Base-by-base conservation (phyloP, 2,113 vertebrate genomes). In the Alectura lathami region DNA sequence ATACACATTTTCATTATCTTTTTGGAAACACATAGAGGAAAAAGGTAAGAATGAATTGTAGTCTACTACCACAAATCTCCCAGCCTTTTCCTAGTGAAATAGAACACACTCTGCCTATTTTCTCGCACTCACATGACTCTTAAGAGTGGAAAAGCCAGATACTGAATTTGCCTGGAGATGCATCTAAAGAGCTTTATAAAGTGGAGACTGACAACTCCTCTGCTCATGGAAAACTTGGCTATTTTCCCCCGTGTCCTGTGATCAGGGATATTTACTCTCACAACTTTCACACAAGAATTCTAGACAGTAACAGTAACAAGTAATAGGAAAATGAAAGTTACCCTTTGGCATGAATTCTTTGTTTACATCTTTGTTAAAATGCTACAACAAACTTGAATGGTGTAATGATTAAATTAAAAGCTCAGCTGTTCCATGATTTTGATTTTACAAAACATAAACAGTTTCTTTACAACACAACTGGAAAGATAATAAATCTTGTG, bases 341-440 rank as follows among this genome's bases (percentile, higher is more conserved):
- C 20, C 27, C 43, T 60, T 47, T 13, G 9, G 17, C 6, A 26
- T 8, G 3, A 80, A 21, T 34, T 77, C 14, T 27, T 36, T 17
- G 10, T n/a, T 42, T 16, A 51, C 8, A 30, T 11, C 38, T n/a
- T n/a, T n/a, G n/a, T n/a, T 67, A 23, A 63, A 91, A 82, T 29
- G 42, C 59, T 92, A 54, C 38, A 85, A 40, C 32, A 73, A 42
- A 87, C 51, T 17, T n/a, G 42, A 57, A 43, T 67, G 40, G 23
- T 75, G 94, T 89, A 69, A 76, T 57, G 53, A 36, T 88, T 56
- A 84, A 8, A 91, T 48, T 69, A 83, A 90, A 93, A 92, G 66
- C 57, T 92, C 45, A 80, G 51, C 64, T 60, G 53, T 54, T 74
- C 66, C 54, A 79, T 70, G 75, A 66, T 40, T 62, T 69, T 72